Evolutionary conservation across 2,113 vertebrate species (phyloP), one percentile per base, ranked within the genome.

Genomic region (Burhinus bistriatus): DNA sequence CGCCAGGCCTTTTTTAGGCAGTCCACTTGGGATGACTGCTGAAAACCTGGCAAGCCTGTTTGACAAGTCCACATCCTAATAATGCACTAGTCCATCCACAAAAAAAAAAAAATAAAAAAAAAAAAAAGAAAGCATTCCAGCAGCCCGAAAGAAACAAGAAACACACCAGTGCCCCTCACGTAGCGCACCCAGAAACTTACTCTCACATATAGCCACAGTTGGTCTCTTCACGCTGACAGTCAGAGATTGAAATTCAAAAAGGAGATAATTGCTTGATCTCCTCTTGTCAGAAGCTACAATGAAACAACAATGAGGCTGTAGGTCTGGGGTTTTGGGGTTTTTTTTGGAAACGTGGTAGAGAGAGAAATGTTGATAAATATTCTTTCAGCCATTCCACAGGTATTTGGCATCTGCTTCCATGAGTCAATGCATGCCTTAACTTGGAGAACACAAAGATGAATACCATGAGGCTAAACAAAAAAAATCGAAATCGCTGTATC

Each of bases 1-100:
- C 97, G 97, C 98, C 98, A 98, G 95, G 91, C 97, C 79, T 92
- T 97, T 97, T 97, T 94, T 76, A 98, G 97, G 65, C 80, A 95
- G 88, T 95, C 87, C 97, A 91, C 97, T 96, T 97, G 97, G 97
- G 97, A 97, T 83, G 87, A 94, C 96, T 97, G 95, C 96, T 97
- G 89, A 92, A 97, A 98, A 97, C 59, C 94, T 98, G 97, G 97
- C 98, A 97, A 98, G 95, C 13, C 81, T 75, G 36, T 58, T 49
- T 96, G 96, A 98, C 94, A 97, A 89, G 85, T 88, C 93, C 86
- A 77, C 47, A 55, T 96, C 87, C 89, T 97, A 88, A 78, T 95
- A 93, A 97, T 95, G 96, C 97, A 93, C 69, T 83, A 97, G 77
- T 94, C 90, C 82, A 95, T 96, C 17, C 96, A 59, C 95, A 98